Base-by-base conservation (phyloP, 2,888 invertebrate species). In the Metallyticus violacea region DNA sequence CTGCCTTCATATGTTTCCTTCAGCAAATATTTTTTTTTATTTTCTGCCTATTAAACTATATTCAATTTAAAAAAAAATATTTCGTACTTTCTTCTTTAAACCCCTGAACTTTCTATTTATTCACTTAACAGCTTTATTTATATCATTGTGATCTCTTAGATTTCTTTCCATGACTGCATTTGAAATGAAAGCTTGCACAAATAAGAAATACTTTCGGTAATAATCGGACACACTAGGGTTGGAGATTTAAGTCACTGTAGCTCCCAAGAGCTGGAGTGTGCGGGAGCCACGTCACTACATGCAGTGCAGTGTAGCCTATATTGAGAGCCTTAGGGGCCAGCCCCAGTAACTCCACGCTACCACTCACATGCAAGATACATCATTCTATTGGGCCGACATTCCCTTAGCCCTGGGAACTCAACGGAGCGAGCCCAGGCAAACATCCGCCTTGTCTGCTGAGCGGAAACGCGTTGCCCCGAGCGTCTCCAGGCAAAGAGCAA, bases 391-490 rank as follows among this genome's bases (percentile, higher is more conserved):
- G 83, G 83, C 83, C 77, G 83, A 77, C 77, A 77, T 83, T 83
- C 82, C 76, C 82, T 83, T 30, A 28, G 80, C 80, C n/a, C 30
- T 30, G 81, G 27, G 26, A 79, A 28, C 79, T 27, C 28, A 79
- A 15, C 81, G 81, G 81, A 81, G 81, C 81, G 81, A 22, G 25
- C 77, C 82, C 85, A 79, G 30, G 87, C 87, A 87, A 87, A 87
- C 87, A 87, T 87, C 87, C 87, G 87, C 81, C 85, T 82, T 85
- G 85, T 81, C 87, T 85, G 85, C 77, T 81, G 83, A 87, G 87
- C 87, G 87, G 87, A 87, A 87, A 87, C 87, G 81, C 26, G 82
- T 87, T 85, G 87, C 87, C 87, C 62, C 78, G 81, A 85, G 87
- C 87, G 77, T 62, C 77, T 76, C 82, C 26, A 82, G 82, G 28